A percentile compares a stretch with the other conserved stretches of the same genome.
phyloP scores from a whole-genome alignment of 92 coral and sea anemone species.

The Actinostola sp. region DNA sequence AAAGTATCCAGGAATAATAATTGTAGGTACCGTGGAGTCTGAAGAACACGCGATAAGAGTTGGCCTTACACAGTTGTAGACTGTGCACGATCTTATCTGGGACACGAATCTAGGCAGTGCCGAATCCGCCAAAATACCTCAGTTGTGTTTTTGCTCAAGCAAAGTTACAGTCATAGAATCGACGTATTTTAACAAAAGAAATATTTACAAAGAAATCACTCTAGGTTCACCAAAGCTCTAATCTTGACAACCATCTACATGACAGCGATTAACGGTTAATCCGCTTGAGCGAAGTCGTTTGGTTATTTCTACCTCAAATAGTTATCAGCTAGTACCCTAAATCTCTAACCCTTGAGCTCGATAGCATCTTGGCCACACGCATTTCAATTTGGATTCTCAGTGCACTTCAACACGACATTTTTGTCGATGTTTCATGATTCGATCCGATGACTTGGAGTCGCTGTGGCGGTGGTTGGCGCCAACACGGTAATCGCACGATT shows the following conservation, averaged over 20 bases:
- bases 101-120: neutral
- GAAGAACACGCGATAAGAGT: slow-evolving; percentile 7
- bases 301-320: slow-evolving; percentile 12
- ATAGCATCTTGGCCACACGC: slow-evolving; percentile 22
- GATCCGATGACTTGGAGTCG: slow-evolving; percentile 26
- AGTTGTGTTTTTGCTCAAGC: neutral
- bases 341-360: neutral
- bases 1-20: slow-evolving; percentile 8
- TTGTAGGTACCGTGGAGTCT: slow-evolving; percentile 12
- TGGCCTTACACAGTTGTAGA: neutral
- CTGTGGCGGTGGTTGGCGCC: slow-evolving; percentile 35
- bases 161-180: neutral
- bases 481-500: slow-evolving; percentile 34
- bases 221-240: neutral
- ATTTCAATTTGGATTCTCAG: neutral
- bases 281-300: slow-evolving; percentile 11
- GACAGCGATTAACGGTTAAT: slow-evolving; percentile 11
- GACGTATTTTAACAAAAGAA: slow-evolving; percentile 9
- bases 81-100: neutral
- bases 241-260: slow-evolving; percentile 19
- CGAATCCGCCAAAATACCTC: neutral
- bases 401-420: slow-evolving; percentile 12
- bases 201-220: neutral
- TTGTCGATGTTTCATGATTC: slow-evolving; percentile 25
- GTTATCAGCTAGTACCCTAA: slow-evolving; percentile 6